Percentiles rank a stretch among this genome's conserved stretches.
Conservation (phyloP, 2,113 vertebrate genomes). For the Dromaius novaehollandiae region DNA sequence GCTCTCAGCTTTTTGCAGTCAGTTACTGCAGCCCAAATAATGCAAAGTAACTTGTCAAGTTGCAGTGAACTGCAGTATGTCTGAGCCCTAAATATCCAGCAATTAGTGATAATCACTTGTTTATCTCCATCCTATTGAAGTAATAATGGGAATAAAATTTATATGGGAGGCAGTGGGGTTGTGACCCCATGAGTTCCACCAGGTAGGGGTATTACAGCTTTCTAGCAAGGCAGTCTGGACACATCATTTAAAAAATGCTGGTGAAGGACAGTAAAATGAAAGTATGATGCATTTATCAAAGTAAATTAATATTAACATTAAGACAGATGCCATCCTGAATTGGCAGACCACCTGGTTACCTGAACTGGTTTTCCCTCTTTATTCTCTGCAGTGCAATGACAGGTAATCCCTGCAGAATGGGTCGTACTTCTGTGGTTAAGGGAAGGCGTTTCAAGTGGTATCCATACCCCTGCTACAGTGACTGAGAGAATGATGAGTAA, state of each 20-base stretch:
- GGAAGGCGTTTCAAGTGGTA: neutral
- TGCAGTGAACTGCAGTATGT: neutral
- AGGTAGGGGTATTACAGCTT: neutral
- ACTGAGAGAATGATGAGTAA: neutral
- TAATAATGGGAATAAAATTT: neutral
- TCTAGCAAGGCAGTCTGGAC: neutral
- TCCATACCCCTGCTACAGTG: neutral
- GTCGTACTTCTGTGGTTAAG: neutral
- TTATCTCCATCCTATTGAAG: neutral
- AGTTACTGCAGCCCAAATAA: neutral
- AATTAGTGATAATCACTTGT: neutral
- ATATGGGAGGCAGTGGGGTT: neutral
- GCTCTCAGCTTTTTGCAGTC: neutral
- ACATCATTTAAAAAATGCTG: neutral
- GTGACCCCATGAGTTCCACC: neutral
- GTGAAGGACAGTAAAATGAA: neutral
- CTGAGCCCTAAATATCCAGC: neutral
- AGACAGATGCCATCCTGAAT: neutral
- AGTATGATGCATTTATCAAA: neutral
- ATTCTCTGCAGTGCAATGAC: neutral
- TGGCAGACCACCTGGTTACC: neutral
- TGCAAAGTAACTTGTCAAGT: neutral
- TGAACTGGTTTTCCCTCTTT: neutral
- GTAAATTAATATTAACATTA: neutral
- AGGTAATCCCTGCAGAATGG: neutral